Percentiles rank a stretch among this genome's conserved stretches.
Evolutionary conservation across 2,888 invertebrate species (phyloP).

Genomic region (Ceramica pisi): DNA sequence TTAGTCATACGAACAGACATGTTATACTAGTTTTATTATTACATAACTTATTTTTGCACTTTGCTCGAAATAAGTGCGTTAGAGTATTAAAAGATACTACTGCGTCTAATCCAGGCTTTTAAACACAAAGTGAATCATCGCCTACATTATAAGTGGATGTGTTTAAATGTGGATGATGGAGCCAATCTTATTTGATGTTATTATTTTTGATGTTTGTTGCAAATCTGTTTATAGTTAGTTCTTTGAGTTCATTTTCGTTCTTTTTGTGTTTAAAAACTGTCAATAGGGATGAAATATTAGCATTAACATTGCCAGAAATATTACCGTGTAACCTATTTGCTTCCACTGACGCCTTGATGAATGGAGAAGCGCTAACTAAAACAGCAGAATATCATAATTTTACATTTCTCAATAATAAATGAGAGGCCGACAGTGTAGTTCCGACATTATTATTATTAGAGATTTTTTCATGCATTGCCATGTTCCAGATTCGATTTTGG

Average conservation of each 20-base stretch:
- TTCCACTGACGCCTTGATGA: slow-evolving; percentile 53
- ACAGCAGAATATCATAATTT: slow-evolving; percentile 34
- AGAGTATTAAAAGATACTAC: slow-evolving; percentile 63
- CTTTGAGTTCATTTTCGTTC: slow-evolving; percentile 28
- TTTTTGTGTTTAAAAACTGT: slow-evolving; percentile 47
- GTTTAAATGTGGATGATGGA: slow-evolving; percentile 58
- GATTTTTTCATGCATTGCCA: slow-evolving; percentile 45
- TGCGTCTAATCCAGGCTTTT: slow-evolving; percentile 64
- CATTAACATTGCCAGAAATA: slow-evolving; percentile 46
- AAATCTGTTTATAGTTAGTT: slow-evolving; percentile 37
- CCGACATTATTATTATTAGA: slow-evolving; percentile 56
- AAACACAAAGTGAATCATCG: slow-evolving; percentile 64
- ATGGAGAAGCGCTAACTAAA: slow-evolving; percentile 38
- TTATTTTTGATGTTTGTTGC: slow-evolving; percentile 55
- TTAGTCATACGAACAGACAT: slow-evolving; percentile 78
- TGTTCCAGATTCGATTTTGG: slow-evolving; percentile 56
- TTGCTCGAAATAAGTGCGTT: slow-evolving; percentile 65
- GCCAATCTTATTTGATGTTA: slow-evolving; percentile 57
- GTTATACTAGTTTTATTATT: slow-evolving; percentile 68
- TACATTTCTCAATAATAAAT: slow-evolving; percentile 52
- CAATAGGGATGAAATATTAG: slow-evolving; percentile 42
- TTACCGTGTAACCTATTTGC: slow-evolving; percentile 53
- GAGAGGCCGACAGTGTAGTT: slow-evolving; percentile 46
- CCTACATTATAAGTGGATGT: slow-evolving; percentile 50
- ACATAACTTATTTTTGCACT: slow-evolving; percentile 70